Base-by-base conservation (phyloP, 2,113 vertebrate species). In the Syngnathoides biaculeatus region DNA sequence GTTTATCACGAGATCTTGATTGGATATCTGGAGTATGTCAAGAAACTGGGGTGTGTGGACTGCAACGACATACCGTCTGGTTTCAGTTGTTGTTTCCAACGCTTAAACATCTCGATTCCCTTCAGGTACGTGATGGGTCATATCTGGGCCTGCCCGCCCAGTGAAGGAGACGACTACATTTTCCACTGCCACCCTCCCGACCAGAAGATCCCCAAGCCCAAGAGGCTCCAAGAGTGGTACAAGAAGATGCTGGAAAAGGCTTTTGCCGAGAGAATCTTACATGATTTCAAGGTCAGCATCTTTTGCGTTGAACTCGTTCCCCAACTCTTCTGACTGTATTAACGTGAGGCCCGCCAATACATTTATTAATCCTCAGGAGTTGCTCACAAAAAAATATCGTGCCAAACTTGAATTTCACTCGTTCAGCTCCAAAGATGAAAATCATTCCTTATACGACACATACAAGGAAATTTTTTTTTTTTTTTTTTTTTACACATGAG, bases 161-260 rank as follows among this genome's bases (percentile, higher is more conserved):
- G 97, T 66, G 97, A 99, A 89, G 97, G 97, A 68, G 97, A 99
- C 47, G 97, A 99, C 82, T 99, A 99, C 79, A 99, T 99, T 81
- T 99, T 99, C 84, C 97, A 99, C 73, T 99, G 97, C 85, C 97
- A 99, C 80, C 97, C 97, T 0, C 88, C 92, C 9, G 97, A 99
- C 86, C 97, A 99, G 87, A 98, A 98, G 89, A 99, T 99, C 78
- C 97, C 97, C 26, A 99, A 99, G 74, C 97, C 97, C 48, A 99
- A 99, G 84, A 93, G 97, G 66, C 89, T 99, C 65, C 97, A 99
- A 64, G 97, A 99, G 57, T 99, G 97, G 97, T 99, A 99, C 89
- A 94, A 95, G 74, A 99, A 99, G 88, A 99, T 99, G 97, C 89
- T 99, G 88, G 97, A 99, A 84, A 99, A 99, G 86, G 97, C 97